Base-by-base conservation (phyloP, 1,140 invertebrate species). In the Linepithema humile region DNA sequence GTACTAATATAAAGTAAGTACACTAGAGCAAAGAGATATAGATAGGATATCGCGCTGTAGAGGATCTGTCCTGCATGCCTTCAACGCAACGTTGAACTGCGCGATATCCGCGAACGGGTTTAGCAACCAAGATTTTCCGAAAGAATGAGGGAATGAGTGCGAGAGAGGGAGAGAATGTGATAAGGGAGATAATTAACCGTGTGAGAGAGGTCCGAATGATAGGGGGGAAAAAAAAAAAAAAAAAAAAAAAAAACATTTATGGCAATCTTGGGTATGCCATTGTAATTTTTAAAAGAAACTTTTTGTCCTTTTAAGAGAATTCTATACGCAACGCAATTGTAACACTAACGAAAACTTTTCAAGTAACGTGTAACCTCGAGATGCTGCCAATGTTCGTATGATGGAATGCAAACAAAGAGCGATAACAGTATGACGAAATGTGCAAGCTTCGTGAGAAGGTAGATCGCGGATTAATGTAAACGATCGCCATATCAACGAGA, bases 321-420 rank as follows among this genome's bases (percentile, higher is more conserved):
- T 50, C 40, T 73, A 35, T 85, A 70, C 60, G 32, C 55, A 85
- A 83, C 17, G 20, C 53, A 69, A 83, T 83, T 84, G n/a, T n/a
- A 53, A 53, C 40, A 69, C n/a, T 80, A 70, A 85, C 20, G 38
- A 74, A 82, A 87, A 62, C 59, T 78, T 32, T n/a, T n/a, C n/a
- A 74, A 48, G 23, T 57, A 59, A 74, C 62, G 65, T 50, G 69
- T 70, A 62, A 87, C 74, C 50, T 83, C 57, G 64, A 78, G 77
- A 91, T 86, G 86, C 84, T 89, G 85, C 88, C 89, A 91, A 89
- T 89, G 83, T 89, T 88, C 20, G 53, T 72, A 64, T 23, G 78
- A 87, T 38, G 82, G 72, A 74, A 89, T 84, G 62, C 60, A 89
- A 89, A 69, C 69, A 64, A 85, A 89, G 50, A 67, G 57, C 62